phyloP scores from a whole-genome alignment of 2,888 invertebrate species.

The Lithophane leautieri region DNA sequence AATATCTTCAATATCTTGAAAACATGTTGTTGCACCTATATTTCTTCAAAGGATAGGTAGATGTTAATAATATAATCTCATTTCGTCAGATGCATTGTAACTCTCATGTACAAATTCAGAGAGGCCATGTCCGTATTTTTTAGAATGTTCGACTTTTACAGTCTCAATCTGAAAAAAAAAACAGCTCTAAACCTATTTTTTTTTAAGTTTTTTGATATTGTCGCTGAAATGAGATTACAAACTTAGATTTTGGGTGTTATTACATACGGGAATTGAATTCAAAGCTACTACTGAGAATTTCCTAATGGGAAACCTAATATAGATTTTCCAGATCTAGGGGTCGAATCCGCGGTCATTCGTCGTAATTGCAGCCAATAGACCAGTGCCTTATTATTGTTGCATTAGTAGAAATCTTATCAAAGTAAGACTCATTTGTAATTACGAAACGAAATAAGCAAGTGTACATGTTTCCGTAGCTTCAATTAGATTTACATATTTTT shows the following conservation, averaged over 20 bases:
- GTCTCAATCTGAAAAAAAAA: neutral
- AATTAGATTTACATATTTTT: conserved; percentile 47
- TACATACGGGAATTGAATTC: neutral
- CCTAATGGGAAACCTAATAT: neutral
- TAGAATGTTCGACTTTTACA: neutral
- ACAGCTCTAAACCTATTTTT: too few relatives aligned
- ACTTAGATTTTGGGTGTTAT: neutral
- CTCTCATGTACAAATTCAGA: neutral
- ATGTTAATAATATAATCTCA: neutral
- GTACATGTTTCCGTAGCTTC: conserved; percentile 21
- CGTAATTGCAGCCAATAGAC: neutral
- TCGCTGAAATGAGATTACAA: neutral
- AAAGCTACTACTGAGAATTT: neutral
- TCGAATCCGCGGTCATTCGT: neutral
- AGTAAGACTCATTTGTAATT: conserved; percentile 28
- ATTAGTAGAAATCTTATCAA: conserved; percentile 36
- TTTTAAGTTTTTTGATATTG: neutral
- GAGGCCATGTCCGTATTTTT: neutral
- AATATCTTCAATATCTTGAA: too few relatives aligned
- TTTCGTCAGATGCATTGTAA: neutral
- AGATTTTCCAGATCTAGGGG: neutral
- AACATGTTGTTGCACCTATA: too few relatives aligned
- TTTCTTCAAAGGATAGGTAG: too few relatives aligned
- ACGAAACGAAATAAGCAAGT: conserved; percentile 12
- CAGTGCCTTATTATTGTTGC: neutral